Evolutionary conservation across 23 tunicate species (phyloP).

Genomic region (Ciona savignyi): DNA sequence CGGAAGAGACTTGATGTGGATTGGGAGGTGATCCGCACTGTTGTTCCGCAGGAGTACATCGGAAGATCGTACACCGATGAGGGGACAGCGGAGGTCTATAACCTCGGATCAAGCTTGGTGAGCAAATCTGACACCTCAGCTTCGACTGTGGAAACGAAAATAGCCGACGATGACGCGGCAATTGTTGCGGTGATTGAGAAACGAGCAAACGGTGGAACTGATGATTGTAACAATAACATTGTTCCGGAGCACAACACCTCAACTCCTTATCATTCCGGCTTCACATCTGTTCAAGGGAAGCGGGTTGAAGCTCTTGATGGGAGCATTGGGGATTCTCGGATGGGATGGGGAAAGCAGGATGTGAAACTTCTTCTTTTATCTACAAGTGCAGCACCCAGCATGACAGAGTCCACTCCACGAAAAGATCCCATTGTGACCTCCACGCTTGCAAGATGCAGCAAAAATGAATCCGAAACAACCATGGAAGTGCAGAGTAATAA

Average conservation of each 20-base stretch:
- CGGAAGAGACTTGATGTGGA: slow-evolving; percentile 19
- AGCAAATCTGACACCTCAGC: background rate
- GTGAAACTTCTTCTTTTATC: background rate
- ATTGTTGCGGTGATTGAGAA: slow-evolving; percentile 1
- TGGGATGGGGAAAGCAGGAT: background rate
- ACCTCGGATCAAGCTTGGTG: slow-evolving; percentile 3
- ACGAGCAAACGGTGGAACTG: background rate
- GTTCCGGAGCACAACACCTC: background rate
- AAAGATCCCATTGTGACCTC: too few species aligned
- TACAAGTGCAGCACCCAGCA: background rate
- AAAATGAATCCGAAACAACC: background rate
- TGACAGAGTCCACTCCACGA: too few species aligned
- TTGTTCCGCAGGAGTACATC: slow-evolving; percentile 18
- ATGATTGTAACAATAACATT: background rate
- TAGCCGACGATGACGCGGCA: background rate
- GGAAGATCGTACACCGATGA: slow-evolving; percentile 17
- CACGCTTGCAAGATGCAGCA: background rate
- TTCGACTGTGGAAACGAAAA: background rate
- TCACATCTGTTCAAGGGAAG: background rate
- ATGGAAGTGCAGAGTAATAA: background rate
- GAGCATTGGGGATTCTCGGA: background rate
- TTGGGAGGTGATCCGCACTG: slow-evolving; percentile 12
- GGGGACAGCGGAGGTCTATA: slow-evolving; percentile 16
- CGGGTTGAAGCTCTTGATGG: background rate
- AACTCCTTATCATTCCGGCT: background rate